These are phyloP conservation scores for Nebria brevicollis DNA, from an alignment of 2,888 invertebrate genomes.

Conservation along the genomic window DNA sequence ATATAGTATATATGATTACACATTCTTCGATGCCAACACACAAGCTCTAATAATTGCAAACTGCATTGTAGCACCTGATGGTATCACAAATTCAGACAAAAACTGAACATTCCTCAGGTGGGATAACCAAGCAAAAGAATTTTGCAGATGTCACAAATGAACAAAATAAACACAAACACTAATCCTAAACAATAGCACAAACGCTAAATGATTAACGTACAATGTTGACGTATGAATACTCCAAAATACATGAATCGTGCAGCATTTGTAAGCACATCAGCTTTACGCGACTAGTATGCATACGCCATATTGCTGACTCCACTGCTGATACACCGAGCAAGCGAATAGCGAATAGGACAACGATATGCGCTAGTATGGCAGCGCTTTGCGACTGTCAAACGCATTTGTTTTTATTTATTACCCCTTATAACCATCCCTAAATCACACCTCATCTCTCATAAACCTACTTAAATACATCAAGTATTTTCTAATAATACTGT, in stretches of 20 bases:
- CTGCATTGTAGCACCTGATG: constrained; percentile 66
- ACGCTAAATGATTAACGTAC: constrained; percentile 24
- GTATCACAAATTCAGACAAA: constrained; percentile 71
- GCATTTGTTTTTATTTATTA: constrained; percentile 37
- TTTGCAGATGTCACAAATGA: constrained; percentile 33
- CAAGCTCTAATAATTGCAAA: constrained; percentile 41
- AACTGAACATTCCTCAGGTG: constrained; percentile 75
- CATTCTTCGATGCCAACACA: constrained; percentile 56
- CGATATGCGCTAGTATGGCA: not conserved
- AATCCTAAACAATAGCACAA: constrained; percentile 27
- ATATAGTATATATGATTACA: constrained; percentile 24
- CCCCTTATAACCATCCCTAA: not conserved
- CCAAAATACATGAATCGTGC: constrained; percentile 29
- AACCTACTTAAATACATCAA: not conserved
- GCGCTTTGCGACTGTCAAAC: constrained; percentile 38
- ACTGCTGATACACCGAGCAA: not conserved
- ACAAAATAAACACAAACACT: constrained; percentile 32
- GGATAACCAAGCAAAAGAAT: constrained; percentile 56
- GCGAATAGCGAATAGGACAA: constrained; percentile 29
- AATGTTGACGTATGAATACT: constrained; percentile 14
- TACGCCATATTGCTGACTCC: constrained; percentile 44
- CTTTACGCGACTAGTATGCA: constrained; percentile 30
- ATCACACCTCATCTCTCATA: not conserved
- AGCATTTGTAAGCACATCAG: constrained; percentile 43
- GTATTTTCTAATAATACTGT: not conserved